phyloP scores from a whole-genome alignment of 2,888 invertebrate species.

The Cephus sareptanus region DNA sequence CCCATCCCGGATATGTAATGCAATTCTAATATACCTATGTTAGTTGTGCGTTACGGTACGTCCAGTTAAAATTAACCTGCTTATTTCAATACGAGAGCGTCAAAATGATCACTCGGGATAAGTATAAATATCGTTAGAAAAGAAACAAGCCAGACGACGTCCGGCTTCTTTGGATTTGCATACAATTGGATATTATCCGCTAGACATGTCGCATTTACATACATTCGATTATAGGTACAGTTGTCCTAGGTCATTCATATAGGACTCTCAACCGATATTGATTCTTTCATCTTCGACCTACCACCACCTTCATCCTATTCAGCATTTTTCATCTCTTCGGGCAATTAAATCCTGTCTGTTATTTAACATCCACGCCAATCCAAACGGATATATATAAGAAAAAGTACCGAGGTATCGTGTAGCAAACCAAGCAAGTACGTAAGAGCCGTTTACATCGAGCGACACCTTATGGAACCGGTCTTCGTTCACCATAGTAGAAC shows the following conservation, averaged over 20 bases:
- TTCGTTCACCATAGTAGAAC: neutral
- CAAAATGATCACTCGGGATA: neutral
- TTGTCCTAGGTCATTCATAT: neutral
- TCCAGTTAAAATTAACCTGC: neutral
- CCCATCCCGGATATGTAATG: too few relatives aligned
- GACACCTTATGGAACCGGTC: neutral
- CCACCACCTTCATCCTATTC: neutral
- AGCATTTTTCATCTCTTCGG: neutral
- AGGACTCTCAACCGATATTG: neutral
- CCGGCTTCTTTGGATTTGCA: neutral
- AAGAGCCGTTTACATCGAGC: neutral
- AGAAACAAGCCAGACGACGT: neutral
- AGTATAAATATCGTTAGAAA: neutral
- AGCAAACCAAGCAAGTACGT: neutral
- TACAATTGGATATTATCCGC: neutral
- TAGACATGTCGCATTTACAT: neutral
- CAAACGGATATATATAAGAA: neutral
- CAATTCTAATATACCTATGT: neutral
- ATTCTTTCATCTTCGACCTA: neutral
- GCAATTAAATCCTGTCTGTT: neutral
- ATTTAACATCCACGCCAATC: neutral
- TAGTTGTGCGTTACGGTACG: neutral
- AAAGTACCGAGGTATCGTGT: neutral
- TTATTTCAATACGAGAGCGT: neutral
- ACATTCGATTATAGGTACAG: neutral